These are phyloP conservation scores for Thumatha senex DNA, from an alignment of 2,888 invertebrate genomes.

Conservation along the genomic window DNA sequence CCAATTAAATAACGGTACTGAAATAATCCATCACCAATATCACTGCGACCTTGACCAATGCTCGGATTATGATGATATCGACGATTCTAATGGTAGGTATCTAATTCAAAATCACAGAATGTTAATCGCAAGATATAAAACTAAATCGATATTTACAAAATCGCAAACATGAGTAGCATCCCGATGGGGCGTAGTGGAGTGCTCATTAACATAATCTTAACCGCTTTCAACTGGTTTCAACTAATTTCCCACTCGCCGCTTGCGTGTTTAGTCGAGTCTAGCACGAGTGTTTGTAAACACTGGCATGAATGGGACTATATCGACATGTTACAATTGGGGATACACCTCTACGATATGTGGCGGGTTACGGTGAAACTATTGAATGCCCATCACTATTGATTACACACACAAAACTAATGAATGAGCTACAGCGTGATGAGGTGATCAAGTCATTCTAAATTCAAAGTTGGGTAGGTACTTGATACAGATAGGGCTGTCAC, in stretches of 20 bases:
- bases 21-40: no score
- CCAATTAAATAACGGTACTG: no score
- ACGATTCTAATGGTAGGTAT: not conserved
- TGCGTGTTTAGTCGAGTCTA: slow-evolving; percentile 45
- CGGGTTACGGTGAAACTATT: not conserved
- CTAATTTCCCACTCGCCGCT: slow-evolving; percentile 53
- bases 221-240: slow-evolving; percentile 49
- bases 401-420: not conserved
- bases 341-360: slow-evolving; percentile 18
- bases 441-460: not conserved
- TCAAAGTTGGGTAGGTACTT: no score
- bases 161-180: slow-evolving; percentile 37
- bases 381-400: slow-evolving; percentile 18
- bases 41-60: no score
- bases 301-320: slow-evolving; percentile 35
- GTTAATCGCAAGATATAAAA: not conserved
- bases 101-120: not conserved
- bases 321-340: slow-evolving; percentile 15
- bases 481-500: no score
- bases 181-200: slow-evolving; percentile 37
- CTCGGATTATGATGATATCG: no score
- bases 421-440: not conserved
- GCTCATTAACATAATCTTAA: slow-evolving; percentile 63
- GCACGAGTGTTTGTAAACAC: slow-evolving; percentile 47
- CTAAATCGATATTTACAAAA: slow-evolving; percentile 12